phyloP scores from a whole-genome alignment of 2,113 vertebrate genomes.

The Nematolebias whitei region DNA sequence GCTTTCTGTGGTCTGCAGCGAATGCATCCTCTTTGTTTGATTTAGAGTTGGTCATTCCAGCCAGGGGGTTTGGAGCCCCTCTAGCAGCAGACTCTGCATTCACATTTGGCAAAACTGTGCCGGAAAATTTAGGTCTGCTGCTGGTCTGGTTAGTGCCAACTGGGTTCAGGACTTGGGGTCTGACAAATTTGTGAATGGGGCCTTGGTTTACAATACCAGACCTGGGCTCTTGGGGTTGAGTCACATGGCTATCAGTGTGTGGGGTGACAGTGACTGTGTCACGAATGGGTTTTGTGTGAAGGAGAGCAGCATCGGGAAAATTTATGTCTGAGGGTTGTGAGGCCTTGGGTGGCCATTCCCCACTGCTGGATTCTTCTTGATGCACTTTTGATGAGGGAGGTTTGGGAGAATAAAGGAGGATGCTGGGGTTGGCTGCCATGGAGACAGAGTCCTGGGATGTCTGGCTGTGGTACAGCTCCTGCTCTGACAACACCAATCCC shows the following conservation, averaged over 20 bases:
- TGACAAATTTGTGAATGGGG: constrained; percentile 41
- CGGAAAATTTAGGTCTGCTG: constrained; percentile 26
- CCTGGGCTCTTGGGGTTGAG: constrained; percentile 24
- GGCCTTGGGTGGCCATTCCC: constrained; percentile 51
- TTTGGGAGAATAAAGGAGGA: constrained; percentile 30
- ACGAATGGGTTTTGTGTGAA: not conserved
- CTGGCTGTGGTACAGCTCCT: constrained; percentile 82
- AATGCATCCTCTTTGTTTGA: constrained; percentile 67
- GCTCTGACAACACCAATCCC: constrained; percentile 86
- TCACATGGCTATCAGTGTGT: constrained; percentile 44
- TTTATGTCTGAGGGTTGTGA: constrained; percentile 26
- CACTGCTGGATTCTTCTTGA: constrained; percentile 70
- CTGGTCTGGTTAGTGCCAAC: constrained; percentile 52
- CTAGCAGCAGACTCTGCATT: constrained; percentile 26
- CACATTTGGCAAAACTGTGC: constrained; percentile 42
- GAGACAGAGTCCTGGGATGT: constrained; percentile 80
- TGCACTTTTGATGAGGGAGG: constrained; percentile 41
- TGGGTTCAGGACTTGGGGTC: constrained; percentile 36
- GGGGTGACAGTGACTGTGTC: constrained; percentile 28
- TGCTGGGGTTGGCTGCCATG: constrained; percentile 78
- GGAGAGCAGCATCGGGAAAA: constrained; percentile 26
- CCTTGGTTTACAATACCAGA: constrained; percentile 35
- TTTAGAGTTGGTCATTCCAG: constrained; percentile 18
- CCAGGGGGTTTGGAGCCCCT: constrained; percentile 22
- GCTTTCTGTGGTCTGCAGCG: constrained; percentile 63